Percentiles rank a stretch among this genome's conserved stretches.
These are phyloP conservation scores for Nemoura dubitans DNA, from an alignment of 2,888 invertebrate species.

Conservation along the genomic window DNA sequence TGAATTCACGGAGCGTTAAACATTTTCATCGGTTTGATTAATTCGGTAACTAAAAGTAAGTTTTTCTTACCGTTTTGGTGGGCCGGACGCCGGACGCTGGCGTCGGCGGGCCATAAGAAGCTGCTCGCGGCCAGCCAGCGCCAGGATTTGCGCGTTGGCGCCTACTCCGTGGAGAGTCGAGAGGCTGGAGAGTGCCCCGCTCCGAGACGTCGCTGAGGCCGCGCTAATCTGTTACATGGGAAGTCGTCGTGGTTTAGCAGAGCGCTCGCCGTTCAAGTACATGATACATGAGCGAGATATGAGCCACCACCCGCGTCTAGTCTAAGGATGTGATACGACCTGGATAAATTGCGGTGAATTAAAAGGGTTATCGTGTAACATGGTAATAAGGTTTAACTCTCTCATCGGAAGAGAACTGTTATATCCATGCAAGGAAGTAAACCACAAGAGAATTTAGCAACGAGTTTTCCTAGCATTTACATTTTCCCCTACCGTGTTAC, in stretches of 20 bases:
- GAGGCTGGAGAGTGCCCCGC: neutral
- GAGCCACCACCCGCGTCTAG: neutral
- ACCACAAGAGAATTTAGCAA: neutral
- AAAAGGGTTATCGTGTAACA: neutral
- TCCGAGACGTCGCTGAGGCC: neutral
- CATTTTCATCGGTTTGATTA: conserved; percentile 31
- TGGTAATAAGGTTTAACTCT: conserved; percentile 12
- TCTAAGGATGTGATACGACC: neutral
- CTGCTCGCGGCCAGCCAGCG: neutral
- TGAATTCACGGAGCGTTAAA: conserved; percentile 10
- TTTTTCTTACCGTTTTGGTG: neutral
- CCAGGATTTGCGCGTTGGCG: neutral
- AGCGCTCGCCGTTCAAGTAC: neutral
- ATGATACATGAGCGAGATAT: conserved; percentile 17
- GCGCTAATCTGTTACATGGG: conserved; percentile 25
- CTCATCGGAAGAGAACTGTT: conserved; percentile 9
- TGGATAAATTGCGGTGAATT: conserved; percentile 12
- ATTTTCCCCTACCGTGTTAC: neutral
- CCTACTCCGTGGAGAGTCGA: neutral
- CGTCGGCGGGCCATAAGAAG: neutral
- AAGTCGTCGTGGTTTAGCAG: conserved; percentile 27
- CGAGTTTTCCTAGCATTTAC: neutral
- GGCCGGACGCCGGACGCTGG: neutral
- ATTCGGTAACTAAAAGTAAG: conserved; percentile 29
- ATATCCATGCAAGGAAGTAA: conserved; percentile 1